These are phyloP conservation scores for Scyliorhinus canicula DNA, from an alignment of 2,797 vertebrate genomes.

Conservation along the genomic window DNA sequence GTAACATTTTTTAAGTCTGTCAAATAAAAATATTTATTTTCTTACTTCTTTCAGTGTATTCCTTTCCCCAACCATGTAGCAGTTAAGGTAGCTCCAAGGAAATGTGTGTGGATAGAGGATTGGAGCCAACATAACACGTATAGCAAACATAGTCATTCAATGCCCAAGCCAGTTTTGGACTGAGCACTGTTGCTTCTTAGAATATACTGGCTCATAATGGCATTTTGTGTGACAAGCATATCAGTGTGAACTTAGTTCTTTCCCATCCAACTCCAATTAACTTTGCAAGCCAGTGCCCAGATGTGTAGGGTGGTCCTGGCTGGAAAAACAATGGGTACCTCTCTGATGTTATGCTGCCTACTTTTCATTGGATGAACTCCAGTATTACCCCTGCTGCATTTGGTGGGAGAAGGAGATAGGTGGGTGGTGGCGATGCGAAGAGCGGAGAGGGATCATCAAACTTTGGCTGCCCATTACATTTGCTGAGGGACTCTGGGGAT, in stretches of 20 bases:
- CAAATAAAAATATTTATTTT: slow-evolving; percentile 1
- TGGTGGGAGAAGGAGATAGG: no score
- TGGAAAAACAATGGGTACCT: background rate
- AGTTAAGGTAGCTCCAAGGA: background rate
- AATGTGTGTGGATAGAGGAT: background rate
- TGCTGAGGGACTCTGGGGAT: background rate
- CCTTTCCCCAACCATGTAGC: background rate
- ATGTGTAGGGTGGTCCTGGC: background rate
- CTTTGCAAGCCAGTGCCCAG: background rate
- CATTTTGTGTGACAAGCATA: background rate
- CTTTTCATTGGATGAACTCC: background rate
- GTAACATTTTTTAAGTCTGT: background rate
- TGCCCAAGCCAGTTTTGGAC: no score
- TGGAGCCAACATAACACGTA: no score
- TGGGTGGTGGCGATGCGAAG: background rate
- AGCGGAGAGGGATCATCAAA: background rate
- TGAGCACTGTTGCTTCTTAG: background rate
- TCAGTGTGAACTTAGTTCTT: background rate
- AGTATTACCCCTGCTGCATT: background rate
- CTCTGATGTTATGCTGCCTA: background rate
- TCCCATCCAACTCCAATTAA: background rate
- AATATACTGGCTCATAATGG: background rate
- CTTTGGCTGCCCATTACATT: background rate
- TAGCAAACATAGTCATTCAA: background rate
- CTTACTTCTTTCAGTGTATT: background rate